A percentile compares a stretch with the other conserved stretches of the same genome.
These are phyloP conservation scores for Berghia stephanieae DNA, from an alignment of 1,140 invertebrate genomes.

Conservation along the genomic window DNA sequence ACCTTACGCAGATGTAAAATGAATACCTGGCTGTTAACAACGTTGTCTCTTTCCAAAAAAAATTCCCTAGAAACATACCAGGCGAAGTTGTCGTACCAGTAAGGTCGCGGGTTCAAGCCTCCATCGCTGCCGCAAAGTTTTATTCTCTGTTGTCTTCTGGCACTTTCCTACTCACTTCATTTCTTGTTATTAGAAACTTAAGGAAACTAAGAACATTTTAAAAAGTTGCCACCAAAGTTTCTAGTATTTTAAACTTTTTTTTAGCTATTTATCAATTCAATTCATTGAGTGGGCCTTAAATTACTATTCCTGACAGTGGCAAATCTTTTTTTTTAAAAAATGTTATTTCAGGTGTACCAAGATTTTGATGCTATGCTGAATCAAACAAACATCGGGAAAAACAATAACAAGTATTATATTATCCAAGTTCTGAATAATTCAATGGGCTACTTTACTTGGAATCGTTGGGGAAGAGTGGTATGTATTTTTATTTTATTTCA, in stretches of 20 bases:
- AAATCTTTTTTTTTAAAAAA: too few species aligned
- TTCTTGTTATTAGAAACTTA: too few species aligned
- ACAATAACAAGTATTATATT: slow-evolving; percentile 73
- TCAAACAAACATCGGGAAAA: slow-evolving; percentile 71
- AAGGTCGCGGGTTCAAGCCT: too few species aligned
- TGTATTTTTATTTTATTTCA: slow-evolving; percentile 45
- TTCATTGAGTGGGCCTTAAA: background rate
- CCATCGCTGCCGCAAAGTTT: too few species aligned
- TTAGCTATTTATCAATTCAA: background rate
- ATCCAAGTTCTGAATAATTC: slow-evolving; percentile 69
- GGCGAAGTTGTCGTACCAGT: too few species aligned
- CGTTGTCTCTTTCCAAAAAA: too few species aligned
- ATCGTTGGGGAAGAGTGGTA: slow-evolving; percentile 72
- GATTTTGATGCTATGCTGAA: slow-evolving; percentile 71
- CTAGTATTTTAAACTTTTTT: background rate
- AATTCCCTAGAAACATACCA: too few species aligned
- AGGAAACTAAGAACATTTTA: background rate
- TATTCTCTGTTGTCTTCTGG: too few species aligned
- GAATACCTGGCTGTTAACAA: too few species aligned
- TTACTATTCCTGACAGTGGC: slow-evolving; percentile 49
- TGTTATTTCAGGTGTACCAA: slow-evolving; percentile 62
- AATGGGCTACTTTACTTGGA: slow-evolving; percentile 68
- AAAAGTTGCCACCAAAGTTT: background rate
- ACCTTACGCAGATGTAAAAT: too few species aligned
- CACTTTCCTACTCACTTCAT: too few species aligned